A percentile compares a stretch with the other conserved stretches of the same genome.
Conservation (phyloP, 2,888 invertebrate species). For the Leuctra nigra region DNA sequence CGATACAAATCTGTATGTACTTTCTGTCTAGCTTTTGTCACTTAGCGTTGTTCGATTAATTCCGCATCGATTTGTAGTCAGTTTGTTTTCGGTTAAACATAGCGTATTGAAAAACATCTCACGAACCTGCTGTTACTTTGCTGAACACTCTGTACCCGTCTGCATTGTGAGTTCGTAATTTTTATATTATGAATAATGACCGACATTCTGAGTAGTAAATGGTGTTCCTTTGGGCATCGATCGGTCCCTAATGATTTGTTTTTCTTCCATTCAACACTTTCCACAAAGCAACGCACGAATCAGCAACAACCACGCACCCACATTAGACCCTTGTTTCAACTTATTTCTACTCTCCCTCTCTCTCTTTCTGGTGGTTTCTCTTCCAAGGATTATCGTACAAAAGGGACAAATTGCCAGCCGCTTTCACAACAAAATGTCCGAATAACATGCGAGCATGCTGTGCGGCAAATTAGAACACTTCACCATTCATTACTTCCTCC, state of each 20-base stretch:
- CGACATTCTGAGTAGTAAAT: neutral
- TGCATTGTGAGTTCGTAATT: too few species aligned
- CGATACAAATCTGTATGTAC: too few species aligned
- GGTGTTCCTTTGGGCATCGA: conserved; percentile 5
- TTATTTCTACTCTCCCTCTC: neutral
- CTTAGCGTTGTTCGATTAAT: too few species aligned
- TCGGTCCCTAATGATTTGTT: conserved; percentile 7
- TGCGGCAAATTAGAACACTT: neutral
- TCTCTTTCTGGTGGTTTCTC: neutral
- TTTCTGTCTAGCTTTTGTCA: too few species aligned
- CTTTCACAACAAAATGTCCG: neutral
- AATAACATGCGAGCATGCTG: neutral
- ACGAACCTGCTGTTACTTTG: too few species aligned
- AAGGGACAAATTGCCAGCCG: neutral
- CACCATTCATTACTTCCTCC: too few species aligned
- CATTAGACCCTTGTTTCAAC: neutral
- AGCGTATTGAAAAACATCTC: too few species aligned
- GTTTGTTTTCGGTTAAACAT: too few species aligned
- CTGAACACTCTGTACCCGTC: too few species aligned
- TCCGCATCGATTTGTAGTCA: too few species aligned
- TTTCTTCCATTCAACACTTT: conserved; percentile 9
- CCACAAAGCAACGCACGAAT: neutral
- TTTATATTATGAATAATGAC: neutral
- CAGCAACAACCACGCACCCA: neutral
- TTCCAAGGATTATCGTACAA: neutral